These are phyloP conservation scores for Cnemophilus loriae DNA, from an alignment of 2,113 vertebrate genomes.

Conservation along the genomic window DNA sequence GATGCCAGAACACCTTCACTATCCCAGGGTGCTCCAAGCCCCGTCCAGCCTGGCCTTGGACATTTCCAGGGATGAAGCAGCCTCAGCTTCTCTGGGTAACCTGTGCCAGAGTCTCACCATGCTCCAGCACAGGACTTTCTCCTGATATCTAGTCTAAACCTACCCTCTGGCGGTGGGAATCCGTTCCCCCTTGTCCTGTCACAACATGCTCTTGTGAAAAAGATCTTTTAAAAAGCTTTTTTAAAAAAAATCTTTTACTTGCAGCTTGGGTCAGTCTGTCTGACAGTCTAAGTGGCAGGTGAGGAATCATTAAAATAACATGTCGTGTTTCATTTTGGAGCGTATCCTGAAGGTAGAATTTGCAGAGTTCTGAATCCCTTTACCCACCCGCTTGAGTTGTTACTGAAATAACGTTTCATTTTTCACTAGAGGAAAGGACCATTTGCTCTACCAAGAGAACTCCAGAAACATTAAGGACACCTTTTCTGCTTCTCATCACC, in stretches of 20 bases:
- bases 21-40: background rate
- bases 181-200: background rate
- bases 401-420: background rate
- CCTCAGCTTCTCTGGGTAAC: background rate
- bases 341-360: background rate
- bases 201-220: background rate
- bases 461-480: constrained; percentile 10
- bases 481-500: background rate
- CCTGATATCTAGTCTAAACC: background rate
- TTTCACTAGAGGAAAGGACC: constrained; percentile 76
- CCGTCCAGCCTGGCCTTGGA: background rate
- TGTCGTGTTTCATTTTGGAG: background rate
- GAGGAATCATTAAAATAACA: background rate
- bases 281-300: background rate
- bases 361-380: background rate
- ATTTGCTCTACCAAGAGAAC: constrained; percentile 73
- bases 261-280: background rate
- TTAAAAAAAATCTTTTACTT: background rate
- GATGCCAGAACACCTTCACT: background rate
- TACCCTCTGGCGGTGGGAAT: background rate
- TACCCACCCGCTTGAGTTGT: background rate
- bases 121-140: background rate
- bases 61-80: background rate
- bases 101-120: background rate
- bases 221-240: background rate